These are phyloP conservation scores for Carposina sasakii DNA, from an alignment of 1,140 invertebrate genomes.

Conservation along the genomic window DNA sequence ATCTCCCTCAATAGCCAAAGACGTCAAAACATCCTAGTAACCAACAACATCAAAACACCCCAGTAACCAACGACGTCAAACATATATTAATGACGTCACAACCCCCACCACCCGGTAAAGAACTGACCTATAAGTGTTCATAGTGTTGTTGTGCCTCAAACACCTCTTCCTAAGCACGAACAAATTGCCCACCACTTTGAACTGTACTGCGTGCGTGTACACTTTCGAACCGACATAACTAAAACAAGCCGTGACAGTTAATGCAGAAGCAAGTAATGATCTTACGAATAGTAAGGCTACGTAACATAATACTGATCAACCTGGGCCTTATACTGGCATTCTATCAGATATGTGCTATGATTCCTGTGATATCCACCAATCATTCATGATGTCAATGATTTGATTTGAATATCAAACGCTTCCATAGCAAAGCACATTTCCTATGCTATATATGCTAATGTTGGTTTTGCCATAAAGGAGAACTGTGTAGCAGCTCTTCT, in stretches of 20 bases:
- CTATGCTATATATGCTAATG: too few relatives aligned
- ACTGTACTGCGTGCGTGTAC: constrained; percentile 73
- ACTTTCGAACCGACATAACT: constrained; percentile 73
- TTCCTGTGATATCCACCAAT: too few relatives aligned
- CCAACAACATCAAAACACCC: background rate
- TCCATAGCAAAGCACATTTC: too few relatives aligned
- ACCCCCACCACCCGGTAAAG: too few relatives aligned
- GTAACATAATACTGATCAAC: background rate
- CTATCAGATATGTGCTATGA: too few relatives aligned
- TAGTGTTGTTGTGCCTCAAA: constrained; percentile 60
- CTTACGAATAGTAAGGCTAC: background rate
- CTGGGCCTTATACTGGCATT: background rate
- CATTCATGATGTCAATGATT: too few relatives aligned
- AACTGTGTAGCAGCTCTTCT: too few relatives aligned
- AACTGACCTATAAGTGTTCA: constrained; percentile 70
- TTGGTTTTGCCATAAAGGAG: too few relatives aligned
- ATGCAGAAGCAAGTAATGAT: constrained; percentile 5
- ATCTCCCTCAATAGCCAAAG: too few relatives aligned
- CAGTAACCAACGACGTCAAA: background rate
- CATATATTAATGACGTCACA: too few relatives aligned
- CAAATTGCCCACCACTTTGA: constrained; percentile 71
- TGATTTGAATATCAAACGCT: too few relatives aligned
- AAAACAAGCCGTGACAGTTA: constrained; percentile 51
- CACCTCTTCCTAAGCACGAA: constrained; percentile 53
- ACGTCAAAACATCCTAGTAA: background rate